These are phyloP conservation scores for Allolobophora icterica DNA, from an alignment of 2,888 invertebrate genomes.

Conservation along the genomic window DNA sequence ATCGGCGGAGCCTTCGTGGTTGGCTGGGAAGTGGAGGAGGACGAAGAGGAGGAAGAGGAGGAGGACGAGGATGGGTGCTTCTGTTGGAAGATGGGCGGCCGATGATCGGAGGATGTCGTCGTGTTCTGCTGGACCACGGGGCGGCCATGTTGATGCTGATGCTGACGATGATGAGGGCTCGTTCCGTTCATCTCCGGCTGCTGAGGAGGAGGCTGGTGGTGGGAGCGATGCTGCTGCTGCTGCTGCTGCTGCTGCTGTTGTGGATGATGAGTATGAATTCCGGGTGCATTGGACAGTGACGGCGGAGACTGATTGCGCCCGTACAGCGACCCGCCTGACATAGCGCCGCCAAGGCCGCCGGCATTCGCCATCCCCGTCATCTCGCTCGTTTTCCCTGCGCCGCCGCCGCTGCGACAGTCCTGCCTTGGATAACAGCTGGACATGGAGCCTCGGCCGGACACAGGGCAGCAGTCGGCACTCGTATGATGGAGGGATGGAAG, in stretches of 20 bases:
- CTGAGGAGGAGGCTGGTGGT: conserved; percentile 12
- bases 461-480: not conserved
- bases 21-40: conserved; percentile 20
- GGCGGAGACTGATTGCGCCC: not conserved
- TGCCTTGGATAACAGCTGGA: not conserved
- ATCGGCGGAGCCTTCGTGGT: not conserved
- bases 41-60: conserved; percentile 1
- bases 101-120: not conserved
- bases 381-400: not conserved
- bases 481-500: not conserved
- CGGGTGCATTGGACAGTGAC: conserved; percentile 2
- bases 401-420: conserved; percentile 6
- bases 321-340: not conserved
- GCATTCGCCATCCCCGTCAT: not conserved
- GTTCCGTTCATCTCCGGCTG: conserved; percentile 27
- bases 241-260: conserved; percentile 19
- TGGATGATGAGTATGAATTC: conserved; percentile 3
- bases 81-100: not conserved
- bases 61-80: conserved; percentile 1
- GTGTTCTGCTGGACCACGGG: not conserved
- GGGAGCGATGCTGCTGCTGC: not conserved
- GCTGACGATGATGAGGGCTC: conserved; percentile 12
- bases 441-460: not conserved
- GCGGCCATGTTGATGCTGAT: not conserved
- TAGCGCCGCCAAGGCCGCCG: not conserved